Base-by-base conservation (phyloP, 1,140 invertebrate genomes). In the Chironomus tepperi region DNA sequence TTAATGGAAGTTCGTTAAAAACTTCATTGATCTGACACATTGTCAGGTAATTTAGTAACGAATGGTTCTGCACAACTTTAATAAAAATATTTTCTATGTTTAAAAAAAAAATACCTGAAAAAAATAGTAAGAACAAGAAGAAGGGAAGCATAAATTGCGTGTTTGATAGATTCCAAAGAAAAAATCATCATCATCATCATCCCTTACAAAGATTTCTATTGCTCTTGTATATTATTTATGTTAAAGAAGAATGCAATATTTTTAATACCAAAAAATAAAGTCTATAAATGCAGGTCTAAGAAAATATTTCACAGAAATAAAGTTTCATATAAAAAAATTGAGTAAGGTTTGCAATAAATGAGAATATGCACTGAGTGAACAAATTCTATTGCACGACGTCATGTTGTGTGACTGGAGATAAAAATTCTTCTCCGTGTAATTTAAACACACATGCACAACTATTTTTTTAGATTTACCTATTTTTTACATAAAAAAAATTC, bases 71-170 rank as follows among this genome's bases (percentile, higher is more conserved):
- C 65, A 70, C 47, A 70, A 19, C 19, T 70, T 12, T n/a, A n/a
- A 57, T 57, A 57, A 15, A 57, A 57, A 12, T n/a, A 21, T 18
- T 70, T 70, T 70, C 10, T 70, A 18, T 15, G 65, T 18, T 70
- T 7, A 70, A 70, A 19, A 21, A 19, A 70, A 19, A 21, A 19
- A 18, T 70, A 70, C 65, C 65, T 70, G 65, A 70, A 18, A 70
- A 70, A 19, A 70, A 70, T 9, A 67, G 8, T 3, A 19, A 70
- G 16, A 70, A 21, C 2, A 70, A 19, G 16, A 19, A 70, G 47
- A 57, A 57, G 47, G 47, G 47, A 57, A 57, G 47, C 65, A 70
- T 70, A 70, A 70, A 70, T 70, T 70, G 65, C 65, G 65, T 70
- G 65, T 70, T 70, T 70, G 65, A 70, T 70, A 70, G 16, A 70